A percentile compares a stretch with the other conserved stretches of the same genome.
These are phyloP conservation scores for Poeciliopsis gracilis DNA, from an alignment of 2,797 vertebrate genomes.

Conservation along the genomic window DNA sequence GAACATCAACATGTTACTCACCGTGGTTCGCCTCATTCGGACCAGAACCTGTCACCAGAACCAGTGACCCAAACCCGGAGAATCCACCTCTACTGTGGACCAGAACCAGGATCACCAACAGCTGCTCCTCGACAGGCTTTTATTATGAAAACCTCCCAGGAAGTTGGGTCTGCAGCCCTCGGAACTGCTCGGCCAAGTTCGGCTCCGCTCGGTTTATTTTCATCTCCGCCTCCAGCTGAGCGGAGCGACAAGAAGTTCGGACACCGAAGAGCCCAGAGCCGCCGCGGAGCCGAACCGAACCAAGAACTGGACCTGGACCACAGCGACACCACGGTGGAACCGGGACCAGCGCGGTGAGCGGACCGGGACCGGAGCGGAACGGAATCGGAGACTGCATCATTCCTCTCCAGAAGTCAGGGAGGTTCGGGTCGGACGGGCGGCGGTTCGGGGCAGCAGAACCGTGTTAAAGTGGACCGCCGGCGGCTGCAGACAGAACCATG, in stretches of 20 bases:
- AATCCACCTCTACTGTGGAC: neutral
- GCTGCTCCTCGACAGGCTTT: neutral
- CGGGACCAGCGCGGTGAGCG: constrained; percentile 9
- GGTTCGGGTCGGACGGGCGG: constrained; percentile 14
- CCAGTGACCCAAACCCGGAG: neutral
- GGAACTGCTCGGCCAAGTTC: constrained; percentile 12
- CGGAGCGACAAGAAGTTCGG: constrained; percentile 30
- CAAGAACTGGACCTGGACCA: constrained; percentile 3
- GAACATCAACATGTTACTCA: neutral
- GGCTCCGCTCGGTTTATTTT: constrained; percentile 41
- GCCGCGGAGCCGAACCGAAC: neutral
- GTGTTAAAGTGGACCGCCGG: constrained; percentile 3
- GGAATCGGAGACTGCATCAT: neutral
- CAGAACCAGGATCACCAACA: neutral
- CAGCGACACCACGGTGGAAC: neutral
- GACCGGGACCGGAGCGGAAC: neutral
- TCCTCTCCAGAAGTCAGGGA: neutral
- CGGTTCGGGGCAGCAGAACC: neutral
- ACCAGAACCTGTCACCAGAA: neutral
- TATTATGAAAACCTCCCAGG: constrained; percentile 5
- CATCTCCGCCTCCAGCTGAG: constrained; percentile 33
- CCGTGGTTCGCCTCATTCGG: neutral
- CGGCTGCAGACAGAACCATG: constrained; percentile 17
- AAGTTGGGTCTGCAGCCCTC: neutral
- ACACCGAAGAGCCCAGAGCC: neutral